Evolutionary conservation across 2,888 invertebrate species (phyloP).

Genomic region (Opisthograptis luteolata): DNA sequence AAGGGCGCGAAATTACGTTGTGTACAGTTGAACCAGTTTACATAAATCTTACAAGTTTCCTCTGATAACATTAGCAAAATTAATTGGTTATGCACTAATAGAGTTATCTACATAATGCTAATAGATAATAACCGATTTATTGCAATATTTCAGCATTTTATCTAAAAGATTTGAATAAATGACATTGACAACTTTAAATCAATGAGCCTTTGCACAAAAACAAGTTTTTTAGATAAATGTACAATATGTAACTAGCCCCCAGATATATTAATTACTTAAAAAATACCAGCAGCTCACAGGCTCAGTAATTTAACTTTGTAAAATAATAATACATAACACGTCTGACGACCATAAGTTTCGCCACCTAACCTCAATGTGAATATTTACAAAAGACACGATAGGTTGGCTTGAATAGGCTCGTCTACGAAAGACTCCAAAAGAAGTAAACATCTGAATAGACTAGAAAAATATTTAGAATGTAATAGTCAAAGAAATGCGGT

Average conservation of each 20-base stretch:
- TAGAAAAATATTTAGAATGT: constrained; percentile 13
- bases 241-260: background rate
- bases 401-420: constrained; percentile 32
- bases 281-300: background rate
- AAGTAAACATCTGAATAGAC: constrained; percentile 5
- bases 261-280: background rate
- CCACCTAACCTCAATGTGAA: constrained; percentile 78
- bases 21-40: constrained; percentile 46
- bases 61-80: constrained; percentile 1
- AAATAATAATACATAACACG: constrained; percentile 45
- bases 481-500: constrained; percentile 29
- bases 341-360: constrained; percentile 61
- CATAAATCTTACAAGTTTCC: constrained; percentile 23
- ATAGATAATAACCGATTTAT: background rate
- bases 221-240: constrained; percentile 30
- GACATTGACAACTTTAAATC: constrained; percentile 69
- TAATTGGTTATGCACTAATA: background rate
- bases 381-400: constrained; percentile 58
- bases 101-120: background rate
- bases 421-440: constrained; percentile 2
- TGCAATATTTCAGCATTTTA: too few species aligned
- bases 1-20: constrained; percentile 82
- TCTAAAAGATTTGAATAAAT: constrained; percentile 48
- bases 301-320: constrained; percentile 6
- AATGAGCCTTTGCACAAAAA: constrained; percentile 44